phyloP scores from a whole-genome alignment of 2,113 vertebrate genomes.

The Phylloscopus trochilus region DNA sequence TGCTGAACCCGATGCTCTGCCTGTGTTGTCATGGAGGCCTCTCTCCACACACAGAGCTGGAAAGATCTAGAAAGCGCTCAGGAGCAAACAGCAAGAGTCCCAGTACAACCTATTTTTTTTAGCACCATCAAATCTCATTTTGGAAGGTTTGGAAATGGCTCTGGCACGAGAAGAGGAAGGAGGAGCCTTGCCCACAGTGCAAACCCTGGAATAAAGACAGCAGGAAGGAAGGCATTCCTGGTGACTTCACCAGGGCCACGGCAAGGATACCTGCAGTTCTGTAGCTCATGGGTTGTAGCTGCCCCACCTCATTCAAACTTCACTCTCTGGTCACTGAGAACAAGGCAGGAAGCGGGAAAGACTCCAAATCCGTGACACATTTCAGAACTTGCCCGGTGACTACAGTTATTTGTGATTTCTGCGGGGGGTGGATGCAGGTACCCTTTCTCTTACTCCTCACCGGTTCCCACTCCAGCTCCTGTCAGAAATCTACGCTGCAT shows the following conservation, averaged over 20 bases:
- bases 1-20: background rate
- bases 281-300: background rate
- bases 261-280: background rate
- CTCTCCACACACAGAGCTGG: background rate
- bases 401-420: background rate
- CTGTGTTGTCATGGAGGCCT: background rate
- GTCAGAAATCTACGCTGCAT: background rate
- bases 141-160: background rate
- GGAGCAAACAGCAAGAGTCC: background rate
- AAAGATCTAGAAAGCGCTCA: background rate
- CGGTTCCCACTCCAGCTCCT: background rate
- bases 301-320: background rate
- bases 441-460: background rate
- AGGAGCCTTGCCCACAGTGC: background rate
- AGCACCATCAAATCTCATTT: background rate
- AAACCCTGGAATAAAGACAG: background rate
- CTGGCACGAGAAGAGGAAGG: background rate
- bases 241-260: background rate
- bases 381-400: background rate
- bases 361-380: background rate
- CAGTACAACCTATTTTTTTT: accelerated
- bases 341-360: background rate
- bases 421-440: background rate
- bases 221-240: background rate
- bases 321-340: background rate